Conservation (phyloP, 1,140 invertebrate species). For the Leptopilina clavipes region DNA sequence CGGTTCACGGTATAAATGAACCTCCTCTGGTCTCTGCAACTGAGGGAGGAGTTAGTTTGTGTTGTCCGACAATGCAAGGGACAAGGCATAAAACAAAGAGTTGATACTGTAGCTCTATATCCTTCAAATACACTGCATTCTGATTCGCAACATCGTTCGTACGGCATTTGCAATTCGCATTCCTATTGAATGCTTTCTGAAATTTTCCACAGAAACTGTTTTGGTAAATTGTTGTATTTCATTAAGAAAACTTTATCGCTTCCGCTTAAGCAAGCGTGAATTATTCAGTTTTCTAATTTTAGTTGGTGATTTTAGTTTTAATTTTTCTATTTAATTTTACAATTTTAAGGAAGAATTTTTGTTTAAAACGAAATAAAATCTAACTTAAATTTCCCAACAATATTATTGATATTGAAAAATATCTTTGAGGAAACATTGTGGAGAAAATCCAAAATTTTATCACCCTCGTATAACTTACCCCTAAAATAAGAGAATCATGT, state of each 20-base stretch:
- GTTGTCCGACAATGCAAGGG: constrained; percentile 24
- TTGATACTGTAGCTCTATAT: not conserved
- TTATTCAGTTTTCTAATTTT: not conserved
- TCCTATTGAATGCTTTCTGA: constrained; percentile 9
- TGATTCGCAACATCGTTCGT: constrained; percentile 4
- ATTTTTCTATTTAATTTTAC: no score
- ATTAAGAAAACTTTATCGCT: not conserved
- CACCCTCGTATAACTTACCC: not conserved
- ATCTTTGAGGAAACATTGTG: not conserved
- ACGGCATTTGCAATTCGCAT: constrained; percentile 22
- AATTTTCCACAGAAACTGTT: not conserved
- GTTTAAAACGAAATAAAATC: no score
- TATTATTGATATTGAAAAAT: not conserved
- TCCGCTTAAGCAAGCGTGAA: not conserved
- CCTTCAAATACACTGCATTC: constrained; percentile 23
- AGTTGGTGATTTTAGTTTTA: no score
- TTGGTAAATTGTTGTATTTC: constrained; percentile 5
- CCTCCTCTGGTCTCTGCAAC: constrained; percentile 4
- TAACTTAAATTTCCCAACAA: no score
- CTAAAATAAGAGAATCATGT: constrained; percentile 6
- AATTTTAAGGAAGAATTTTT: no score
- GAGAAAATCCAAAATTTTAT: not conserved
- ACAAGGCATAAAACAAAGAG: constrained; percentile 25
- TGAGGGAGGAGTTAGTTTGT: constrained; percentile 1
- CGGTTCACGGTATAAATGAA: constrained; percentile 8